Evolutionary conservation across 2,113 vertebrate genomes (phyloP).

Genomic region (Murina feae): DNA sequence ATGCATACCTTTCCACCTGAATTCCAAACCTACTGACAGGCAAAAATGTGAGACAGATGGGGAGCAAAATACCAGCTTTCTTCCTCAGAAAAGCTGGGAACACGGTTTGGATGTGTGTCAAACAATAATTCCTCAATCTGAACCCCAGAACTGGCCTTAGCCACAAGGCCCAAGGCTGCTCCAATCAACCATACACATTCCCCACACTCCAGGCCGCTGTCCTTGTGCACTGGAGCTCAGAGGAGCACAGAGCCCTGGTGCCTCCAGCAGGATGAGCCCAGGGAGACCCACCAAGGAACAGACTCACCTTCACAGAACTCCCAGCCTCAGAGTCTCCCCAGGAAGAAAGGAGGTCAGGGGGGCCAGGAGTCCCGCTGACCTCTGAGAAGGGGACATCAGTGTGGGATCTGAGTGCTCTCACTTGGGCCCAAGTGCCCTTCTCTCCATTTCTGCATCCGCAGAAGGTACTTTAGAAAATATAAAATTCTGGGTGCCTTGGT

Average conservation of each 20-base stretch:
- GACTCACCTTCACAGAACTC: neutral
- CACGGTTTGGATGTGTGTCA: too few species aligned
- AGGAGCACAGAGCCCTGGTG: neutral
- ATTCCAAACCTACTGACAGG: neutral
- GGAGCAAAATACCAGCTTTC: neutral
- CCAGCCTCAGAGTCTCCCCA: neutral
- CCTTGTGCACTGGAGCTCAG: neutral
- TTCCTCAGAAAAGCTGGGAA: neutral
- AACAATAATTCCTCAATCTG: neutral
- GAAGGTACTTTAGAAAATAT: neutral
- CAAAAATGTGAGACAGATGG: neutral
- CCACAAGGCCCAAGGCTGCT: neutral
- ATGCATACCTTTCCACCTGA: neutral
- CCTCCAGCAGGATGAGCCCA: neutral
- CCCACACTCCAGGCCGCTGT: neutral
- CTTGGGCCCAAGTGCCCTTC: rapidly evolving
- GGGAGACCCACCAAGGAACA: neutral
- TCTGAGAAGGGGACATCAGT: neutral
- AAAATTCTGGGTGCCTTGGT: neutral
- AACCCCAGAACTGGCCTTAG: neutral
- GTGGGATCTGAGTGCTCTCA: neutral
- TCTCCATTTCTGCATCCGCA: too few species aligned
- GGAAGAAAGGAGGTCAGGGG: neutral
- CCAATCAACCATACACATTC: neutral
- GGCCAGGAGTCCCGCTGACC: neutral